These are phyloP conservation scores for Symphodus melops DNA, from an alignment of 2,113 vertebrate species.

Conservation along the genomic window DNA sequence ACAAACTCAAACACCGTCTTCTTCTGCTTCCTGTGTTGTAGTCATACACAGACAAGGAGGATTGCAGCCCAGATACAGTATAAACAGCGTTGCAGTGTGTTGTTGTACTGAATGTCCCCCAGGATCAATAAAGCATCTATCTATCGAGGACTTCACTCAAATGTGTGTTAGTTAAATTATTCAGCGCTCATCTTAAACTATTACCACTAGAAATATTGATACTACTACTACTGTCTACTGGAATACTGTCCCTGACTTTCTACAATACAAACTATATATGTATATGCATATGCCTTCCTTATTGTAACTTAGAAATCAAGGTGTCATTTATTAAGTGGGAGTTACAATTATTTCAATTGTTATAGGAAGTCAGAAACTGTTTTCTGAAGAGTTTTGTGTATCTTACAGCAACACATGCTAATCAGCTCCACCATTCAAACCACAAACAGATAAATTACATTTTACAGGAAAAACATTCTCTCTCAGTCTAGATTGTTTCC, in stretches of 20 bases:
- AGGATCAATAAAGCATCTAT: too few species aligned
- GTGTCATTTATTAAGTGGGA: neutral
- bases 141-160: neutral
- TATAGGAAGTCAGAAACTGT: conserved; percentile 13
- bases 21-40: conserved; percentile 77
- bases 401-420: conserved; percentile 46
- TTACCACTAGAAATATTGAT: neutral
- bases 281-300: neutral
- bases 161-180: neutral
- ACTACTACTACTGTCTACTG: too few species aligned
- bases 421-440: conserved; percentile 40
- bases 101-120: too few species aligned
- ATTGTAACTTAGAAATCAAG: conserved; percentile 1
- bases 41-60: conserved; percentile 46
- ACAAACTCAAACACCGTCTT: conserved; percentile 55
- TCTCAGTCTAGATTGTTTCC: neutral
- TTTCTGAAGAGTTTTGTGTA: conserved; percentile 24
- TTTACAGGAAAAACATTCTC: neutral
- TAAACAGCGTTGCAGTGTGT: conserved; percentile 7
- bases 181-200: neutral
- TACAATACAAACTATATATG: neutral
- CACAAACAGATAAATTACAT: conserved; percentile 18
- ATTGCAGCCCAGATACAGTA: conserved; percentile 1
- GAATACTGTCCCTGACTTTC: neutral
- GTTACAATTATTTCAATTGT: neutral